Evolutionary conservation across 2,113 vertebrate genomes (phyloP).

Genomic region (Poeciliopsis retropinna): DNA sequence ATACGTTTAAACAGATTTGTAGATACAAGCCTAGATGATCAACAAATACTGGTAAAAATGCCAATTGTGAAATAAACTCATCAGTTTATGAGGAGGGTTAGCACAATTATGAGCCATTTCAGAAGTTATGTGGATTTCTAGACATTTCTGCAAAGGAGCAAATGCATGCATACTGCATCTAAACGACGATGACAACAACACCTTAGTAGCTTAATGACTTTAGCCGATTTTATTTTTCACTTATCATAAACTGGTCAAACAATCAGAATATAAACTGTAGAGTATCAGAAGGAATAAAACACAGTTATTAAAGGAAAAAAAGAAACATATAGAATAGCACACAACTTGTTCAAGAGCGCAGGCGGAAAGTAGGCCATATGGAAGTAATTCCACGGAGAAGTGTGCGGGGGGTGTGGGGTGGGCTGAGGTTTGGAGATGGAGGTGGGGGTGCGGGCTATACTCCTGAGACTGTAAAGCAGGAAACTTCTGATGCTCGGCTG

Average conservation of each 20-base stretch:
- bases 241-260: not conserved
- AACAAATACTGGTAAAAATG: too few species aligned
- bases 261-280: conserved; percentile 27
- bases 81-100: too few species aligned
- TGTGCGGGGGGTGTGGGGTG: conserved; percentile 51
- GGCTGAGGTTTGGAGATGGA: conserved; percentile 33
- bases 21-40: too few species aligned
- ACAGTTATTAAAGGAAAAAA: conserved; percentile 48
- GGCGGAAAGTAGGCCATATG: conserved; percentile 80
- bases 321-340: conserved; percentile 64
- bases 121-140: too few species aligned
- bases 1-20: too few species aligned
- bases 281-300: conserved; percentile 41
- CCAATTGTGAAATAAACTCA: too few species aligned
- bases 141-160: too few species aligned
- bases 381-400: conserved; percentile 74
- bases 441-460: conserved; percentile 26
- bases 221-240: not conserved
- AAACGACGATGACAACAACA: not conserved
- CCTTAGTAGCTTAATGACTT: not conserved
- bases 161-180: not conserved
- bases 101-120: too few species aligned
- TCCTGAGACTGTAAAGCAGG: conserved; percentile 59
- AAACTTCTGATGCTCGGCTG: conserved; percentile 68
- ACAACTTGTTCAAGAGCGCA: conserved; percentile 63